These are phyloP conservation scores for Dromaius novaehollandiae DNA, from an alignment of 2,113 vertebrate genomes.

Conservation along the genomic window DNA sequence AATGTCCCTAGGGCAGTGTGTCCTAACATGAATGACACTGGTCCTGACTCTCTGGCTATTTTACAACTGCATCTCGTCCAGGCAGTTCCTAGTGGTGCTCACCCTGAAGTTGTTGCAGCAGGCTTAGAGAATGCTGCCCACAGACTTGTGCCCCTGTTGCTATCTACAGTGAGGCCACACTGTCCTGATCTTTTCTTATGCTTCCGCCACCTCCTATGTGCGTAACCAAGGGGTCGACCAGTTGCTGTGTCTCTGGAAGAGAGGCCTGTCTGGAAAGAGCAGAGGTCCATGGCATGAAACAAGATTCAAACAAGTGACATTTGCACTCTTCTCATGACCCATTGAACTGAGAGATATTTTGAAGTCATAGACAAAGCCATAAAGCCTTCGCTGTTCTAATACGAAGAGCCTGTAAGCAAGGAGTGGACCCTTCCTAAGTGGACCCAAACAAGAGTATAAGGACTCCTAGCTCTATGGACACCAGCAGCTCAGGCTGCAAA, in stretches of 20 bases:
- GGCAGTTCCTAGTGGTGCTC: background rate
- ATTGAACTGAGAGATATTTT: background rate
- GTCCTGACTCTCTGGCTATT: too few relatives aligned
- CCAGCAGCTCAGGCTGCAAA: background rate
- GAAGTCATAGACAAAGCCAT: background rate
- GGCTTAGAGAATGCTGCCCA: background rate
- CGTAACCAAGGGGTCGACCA: background rate
- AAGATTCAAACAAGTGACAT: background rate
- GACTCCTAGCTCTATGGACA: background rate
- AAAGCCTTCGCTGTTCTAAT: background rate
- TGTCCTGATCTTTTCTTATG: background rate
- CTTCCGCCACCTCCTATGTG: background rate
- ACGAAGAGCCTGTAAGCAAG: background rate
- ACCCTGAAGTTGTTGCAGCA: background rate
- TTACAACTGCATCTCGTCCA: too few relatives aligned
- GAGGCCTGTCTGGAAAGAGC: background rate
- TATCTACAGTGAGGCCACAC: background rate
- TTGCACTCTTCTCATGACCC: background rate
- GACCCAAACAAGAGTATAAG: background rate
- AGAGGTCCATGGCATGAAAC: background rate
- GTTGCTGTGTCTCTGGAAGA: too few relatives aligned
- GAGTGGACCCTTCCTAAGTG: background rate
- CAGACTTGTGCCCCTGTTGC: background rate
- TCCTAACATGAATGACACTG: background rate
- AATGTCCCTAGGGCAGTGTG: background rate